Conservation (phyloP, 1,140 invertebrate genomes). For the Drosophila rufa region DNA sequence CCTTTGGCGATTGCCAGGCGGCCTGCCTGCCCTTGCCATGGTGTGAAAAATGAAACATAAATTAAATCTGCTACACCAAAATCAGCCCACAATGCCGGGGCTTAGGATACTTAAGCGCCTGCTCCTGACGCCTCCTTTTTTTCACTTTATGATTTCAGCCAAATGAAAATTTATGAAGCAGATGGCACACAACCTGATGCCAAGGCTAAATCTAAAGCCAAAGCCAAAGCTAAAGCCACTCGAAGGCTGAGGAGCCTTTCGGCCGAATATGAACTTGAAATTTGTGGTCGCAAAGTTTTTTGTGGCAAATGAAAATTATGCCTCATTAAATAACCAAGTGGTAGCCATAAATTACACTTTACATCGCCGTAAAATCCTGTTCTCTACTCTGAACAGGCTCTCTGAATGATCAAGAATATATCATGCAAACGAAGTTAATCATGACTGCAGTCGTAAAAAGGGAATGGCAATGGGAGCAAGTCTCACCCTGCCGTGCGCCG, state of each 20-base stretch:
- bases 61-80: constrained; percentile 57
- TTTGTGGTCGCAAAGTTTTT: constrained; percentile 56
- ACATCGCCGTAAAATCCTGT: constrained; percentile 15
- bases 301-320: constrained; percentile 73
- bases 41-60: constrained; percentile 65
- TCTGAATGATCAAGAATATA: constrained; percentile 12
- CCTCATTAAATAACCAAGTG: constrained; percentile 62
- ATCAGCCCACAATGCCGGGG: constrained; percentile 43
- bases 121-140: constrained; percentile 29
- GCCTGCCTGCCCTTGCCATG: constrained; percentile 14
- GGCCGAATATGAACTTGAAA: constrained; percentile 59
- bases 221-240: constrained; percentile 40
- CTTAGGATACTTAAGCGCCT: constrained; percentile 47
- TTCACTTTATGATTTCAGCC: constrained; percentile 53
- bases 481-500: neutral
- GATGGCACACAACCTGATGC: constrained; percentile 46
- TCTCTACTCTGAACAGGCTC: neutral
- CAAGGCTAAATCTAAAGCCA: constrained; percentile 35
- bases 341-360: constrained; percentile 59
- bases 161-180: constrained; percentile 80
- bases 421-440: constrained; percentile 39
- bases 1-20: constrained; percentile 49
- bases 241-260: constrained; percentile 24
- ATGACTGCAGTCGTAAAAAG: constrained; percentile 40
- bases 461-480: neutral